Percentiles rank a stretch among this genome's conserved stretches.
Conservation (phyloP, 1,140 invertebrate species). For the Mycetomoellerius zeteki region DNA sequence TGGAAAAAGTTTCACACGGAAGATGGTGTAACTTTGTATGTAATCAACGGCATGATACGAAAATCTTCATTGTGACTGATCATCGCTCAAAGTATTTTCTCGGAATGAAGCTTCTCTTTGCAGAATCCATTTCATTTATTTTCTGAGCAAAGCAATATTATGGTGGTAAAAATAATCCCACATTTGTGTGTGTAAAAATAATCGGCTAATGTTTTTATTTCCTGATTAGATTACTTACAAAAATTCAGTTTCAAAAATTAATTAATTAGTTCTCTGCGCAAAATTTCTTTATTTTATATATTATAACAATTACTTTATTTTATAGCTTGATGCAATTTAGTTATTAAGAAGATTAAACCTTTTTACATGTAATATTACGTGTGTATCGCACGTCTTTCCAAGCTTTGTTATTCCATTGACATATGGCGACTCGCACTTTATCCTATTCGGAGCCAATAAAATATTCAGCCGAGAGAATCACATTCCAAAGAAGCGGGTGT, state of each 20-base stretch:
- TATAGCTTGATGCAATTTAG: neutral
- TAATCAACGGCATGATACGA: constrained; percentile 69
- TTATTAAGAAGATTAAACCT: neutral
- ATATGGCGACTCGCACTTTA: constrained; percentile 27
- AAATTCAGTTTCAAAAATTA: constrained; percentile 6
- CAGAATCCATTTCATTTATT: constrained; percentile 42
- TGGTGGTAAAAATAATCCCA: constrained; percentile 4
- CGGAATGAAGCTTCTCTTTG: constrained; percentile 16
- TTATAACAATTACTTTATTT: neutral
- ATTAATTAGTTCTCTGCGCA: neutral
- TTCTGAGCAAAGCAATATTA: constrained; percentile 3
- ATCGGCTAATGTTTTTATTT: neutral
- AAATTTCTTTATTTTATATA: neutral
- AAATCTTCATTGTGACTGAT: constrained; percentile 59
- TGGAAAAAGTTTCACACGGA: constrained; percentile 11
- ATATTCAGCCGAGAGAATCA: constrained; percentile 9
- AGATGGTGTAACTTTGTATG: neutral
- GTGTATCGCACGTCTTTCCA: neutral
- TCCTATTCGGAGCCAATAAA: constrained; percentile 35
- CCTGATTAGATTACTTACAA: neutral
- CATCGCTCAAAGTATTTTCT: constrained; percentile 1
- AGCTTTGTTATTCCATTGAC: constrained; percentile 19
- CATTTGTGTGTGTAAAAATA: neutral
- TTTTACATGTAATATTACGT: neutral
- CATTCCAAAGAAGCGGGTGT: constrained; percentile 42